A percentile compares a stretch with the other conserved stretches of the same genome.
phyloP scores from a whole-genome alignment of 2,797 vertebrate species.

The Gadopsis bispinosus region DNA sequence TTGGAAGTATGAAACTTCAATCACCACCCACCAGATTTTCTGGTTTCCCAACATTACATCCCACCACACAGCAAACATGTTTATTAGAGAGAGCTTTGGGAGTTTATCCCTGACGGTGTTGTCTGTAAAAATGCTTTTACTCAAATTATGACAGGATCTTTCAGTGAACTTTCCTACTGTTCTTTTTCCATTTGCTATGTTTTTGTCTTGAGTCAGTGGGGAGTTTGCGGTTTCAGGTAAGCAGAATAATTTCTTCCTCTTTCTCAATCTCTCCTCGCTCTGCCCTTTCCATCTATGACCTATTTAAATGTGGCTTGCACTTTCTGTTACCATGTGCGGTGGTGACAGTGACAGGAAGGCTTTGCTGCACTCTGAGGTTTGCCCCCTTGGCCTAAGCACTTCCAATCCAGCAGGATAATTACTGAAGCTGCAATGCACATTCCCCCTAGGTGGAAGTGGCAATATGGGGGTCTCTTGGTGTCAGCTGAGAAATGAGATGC shows the following conservation, averaged over 20 bases:
- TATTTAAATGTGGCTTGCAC: conserved; percentile 68
- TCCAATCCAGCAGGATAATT: conserved; percentile 72
- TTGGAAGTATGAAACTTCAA: neutral
- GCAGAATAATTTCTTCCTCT: conserved; percentile 12
- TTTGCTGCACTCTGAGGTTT: conserved; percentile 60
- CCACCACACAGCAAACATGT: conserved; percentile 4
- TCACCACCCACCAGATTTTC: neutral
- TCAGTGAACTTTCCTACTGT: neutral
- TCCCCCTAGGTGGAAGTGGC: conserved; percentile 54
- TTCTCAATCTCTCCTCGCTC: conserved; percentile 15
- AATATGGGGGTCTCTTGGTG: conserved; percentile 57
- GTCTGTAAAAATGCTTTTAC: neutral
- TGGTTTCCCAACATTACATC: neutral
- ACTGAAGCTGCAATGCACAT: conserved; percentile 64
- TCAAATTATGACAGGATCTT: neutral
- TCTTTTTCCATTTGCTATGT: neutral
- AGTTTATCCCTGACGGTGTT: neutral
- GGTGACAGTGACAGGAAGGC: conserved; percentile 59
- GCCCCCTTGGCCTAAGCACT: conserved; percentile 68
- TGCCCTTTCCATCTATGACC: conserved; percentile 53
- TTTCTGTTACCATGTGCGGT: conserved; percentile 33
- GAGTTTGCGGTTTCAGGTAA: conserved; percentile 21
- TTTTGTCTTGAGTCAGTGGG: conserved; percentile 21
- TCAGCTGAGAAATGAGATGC: conserved; percentile 69
- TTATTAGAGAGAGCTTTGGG: neutral